phyloP scores from a whole-genome alignment of 2,797 vertebrate genomes.

The Gallinago solitaria region DNA sequence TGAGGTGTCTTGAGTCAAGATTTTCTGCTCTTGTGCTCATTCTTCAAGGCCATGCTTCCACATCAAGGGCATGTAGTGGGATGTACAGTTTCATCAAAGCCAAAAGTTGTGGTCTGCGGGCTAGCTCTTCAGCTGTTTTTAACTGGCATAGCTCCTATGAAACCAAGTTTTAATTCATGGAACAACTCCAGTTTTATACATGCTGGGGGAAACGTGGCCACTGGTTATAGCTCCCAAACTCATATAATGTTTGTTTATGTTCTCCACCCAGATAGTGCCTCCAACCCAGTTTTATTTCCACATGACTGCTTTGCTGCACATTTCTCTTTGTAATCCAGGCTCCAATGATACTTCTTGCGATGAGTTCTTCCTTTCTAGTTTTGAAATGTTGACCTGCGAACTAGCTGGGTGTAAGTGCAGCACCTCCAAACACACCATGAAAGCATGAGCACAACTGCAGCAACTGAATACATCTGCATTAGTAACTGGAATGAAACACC shows the following conservation, averaged over 20 bases:
- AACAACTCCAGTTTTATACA: neutral
- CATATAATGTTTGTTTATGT: slow-evolving; percentile 12
- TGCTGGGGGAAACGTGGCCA: neutral
- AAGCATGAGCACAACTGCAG: neutral
- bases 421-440: neutral
- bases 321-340: neutral
- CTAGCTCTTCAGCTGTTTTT: neutral
- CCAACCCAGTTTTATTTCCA: neutral
- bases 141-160: neutral
- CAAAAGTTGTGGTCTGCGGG: neutral
- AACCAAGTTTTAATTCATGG: neutral
- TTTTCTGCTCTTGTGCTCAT: slow-evolving; percentile 22
- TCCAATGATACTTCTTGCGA: neutral
- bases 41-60: neutral
- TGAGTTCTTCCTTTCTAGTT: neutral
- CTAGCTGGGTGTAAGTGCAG: neutral
- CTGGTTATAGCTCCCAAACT: neutral
- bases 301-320: neutral
- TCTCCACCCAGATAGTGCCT: neutral
- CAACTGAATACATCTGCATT: neutral
- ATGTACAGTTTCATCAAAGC: neutral
- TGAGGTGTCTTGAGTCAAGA: neutral
- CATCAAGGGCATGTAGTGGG: neutral
- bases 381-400: neutral
- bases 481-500: neutral